Percentiles rank a stretch among this genome's conserved stretches.
phyloP scores from a whole-genome alignment of 1,140 invertebrate genomes.

The Zaprionus camerounensis region DNA sequence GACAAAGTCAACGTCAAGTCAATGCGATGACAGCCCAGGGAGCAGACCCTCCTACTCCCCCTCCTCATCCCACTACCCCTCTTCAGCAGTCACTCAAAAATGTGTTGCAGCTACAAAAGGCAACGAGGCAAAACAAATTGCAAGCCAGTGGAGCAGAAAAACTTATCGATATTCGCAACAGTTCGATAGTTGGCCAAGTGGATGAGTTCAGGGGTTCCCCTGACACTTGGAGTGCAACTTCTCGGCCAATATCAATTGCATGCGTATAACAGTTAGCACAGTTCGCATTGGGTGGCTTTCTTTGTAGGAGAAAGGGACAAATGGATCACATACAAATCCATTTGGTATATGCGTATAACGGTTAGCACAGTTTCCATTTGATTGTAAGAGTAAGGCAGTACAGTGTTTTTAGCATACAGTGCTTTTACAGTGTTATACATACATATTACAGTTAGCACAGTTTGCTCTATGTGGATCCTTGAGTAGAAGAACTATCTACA shows the following conservation, averaged over 20 bases:
- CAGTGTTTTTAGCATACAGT: no score
- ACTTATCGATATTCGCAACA: conserved; percentile 11
- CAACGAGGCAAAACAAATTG: not conserved
- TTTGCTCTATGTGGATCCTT: no score
- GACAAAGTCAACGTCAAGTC: conserved; percentile 15
- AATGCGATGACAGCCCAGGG: not conserved
- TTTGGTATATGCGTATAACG: no score
- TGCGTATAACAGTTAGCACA: not conserved
- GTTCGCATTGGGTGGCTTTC: not conserved
- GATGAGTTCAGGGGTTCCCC: not conserved
- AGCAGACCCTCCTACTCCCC: no score
- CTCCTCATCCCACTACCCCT: not conserved
- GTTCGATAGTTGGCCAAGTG: conserved; percentile 2
- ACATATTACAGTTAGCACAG: no score
- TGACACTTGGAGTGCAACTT: not conserved
- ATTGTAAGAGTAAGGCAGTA: no score
- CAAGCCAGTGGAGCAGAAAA: not conserved
- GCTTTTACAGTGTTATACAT: no score
- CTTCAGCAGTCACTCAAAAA: not conserved
- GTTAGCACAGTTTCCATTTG: no score
- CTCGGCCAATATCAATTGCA: not conserved
- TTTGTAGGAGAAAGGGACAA: no score
- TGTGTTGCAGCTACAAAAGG: not conserved
- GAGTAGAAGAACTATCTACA: no score
- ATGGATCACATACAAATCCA: no score